phyloP scores from a whole-genome alignment of 2,888 invertebrate species.

The Lissocephala sabroskyi region DNA sequence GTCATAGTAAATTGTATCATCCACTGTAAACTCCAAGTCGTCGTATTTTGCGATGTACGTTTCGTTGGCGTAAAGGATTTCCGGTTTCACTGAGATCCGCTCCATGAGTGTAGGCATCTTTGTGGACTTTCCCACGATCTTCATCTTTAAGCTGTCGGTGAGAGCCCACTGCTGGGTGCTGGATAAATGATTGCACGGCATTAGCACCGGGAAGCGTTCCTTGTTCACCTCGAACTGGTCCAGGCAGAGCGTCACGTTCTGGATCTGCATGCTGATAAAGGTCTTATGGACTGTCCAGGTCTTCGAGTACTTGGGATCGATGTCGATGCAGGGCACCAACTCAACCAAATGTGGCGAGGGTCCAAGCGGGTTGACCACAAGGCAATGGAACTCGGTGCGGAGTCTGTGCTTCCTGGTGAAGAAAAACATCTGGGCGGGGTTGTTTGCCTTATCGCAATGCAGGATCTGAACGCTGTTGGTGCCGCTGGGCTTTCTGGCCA shows the following conservation, averaged over 20 bases:
- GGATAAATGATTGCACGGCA: background rate
- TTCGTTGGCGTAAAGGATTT: no score
- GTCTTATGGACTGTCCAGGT: background rate
- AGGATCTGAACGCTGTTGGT: background rate
- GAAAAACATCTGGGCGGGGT: background rate
- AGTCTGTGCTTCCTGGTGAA: background rate
- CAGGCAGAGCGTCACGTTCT: background rate
- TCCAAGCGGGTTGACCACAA: background rate
- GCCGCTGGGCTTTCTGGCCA: background rate
- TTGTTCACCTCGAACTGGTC: background rate
- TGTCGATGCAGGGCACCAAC: background rate
- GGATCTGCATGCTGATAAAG: background rate
- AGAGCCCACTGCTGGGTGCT: background rate
- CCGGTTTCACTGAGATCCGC: no score
- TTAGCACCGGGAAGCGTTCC: background rate
- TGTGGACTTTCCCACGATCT: background rate
- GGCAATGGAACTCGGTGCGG: slow-evolving; percentile 1
- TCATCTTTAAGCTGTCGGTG: background rate
- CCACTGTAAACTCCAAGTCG: no score
- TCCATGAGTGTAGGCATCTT: no score
- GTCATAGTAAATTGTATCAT: no score
- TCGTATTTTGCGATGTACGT: no score
- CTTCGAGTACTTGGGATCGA: background rate
- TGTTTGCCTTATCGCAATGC: background rate
- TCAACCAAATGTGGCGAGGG: background rate